Evolutionary conservation across 1,140 invertebrate genomes (phyloP).

Genomic region (Zaprionus camerounensis): DNA sequence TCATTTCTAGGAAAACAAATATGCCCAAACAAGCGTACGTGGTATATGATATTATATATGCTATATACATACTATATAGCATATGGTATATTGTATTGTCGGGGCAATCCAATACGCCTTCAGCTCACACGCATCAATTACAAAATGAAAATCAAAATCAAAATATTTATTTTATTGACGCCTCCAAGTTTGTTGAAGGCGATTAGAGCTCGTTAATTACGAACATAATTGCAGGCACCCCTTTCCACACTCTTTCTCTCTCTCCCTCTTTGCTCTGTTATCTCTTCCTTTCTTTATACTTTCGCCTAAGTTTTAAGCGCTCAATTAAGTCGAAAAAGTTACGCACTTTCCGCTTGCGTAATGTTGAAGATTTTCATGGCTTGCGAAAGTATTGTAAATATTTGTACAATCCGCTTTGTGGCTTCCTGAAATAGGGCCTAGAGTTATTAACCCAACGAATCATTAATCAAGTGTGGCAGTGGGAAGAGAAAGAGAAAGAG

Average conservation of each 20-base stretch:
- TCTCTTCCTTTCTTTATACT: conserved; percentile 23
- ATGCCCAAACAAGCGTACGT: conserved; percentile 18
- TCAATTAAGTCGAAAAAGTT: conserved; percentile 68
- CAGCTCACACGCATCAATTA: conserved; percentile 42
- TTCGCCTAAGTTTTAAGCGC: conserved; percentile 47
- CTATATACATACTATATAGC: neutral
- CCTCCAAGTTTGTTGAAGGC: conserved; percentile 28
- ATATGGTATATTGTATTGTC: conserved; percentile 21
- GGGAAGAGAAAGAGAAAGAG: neutral
- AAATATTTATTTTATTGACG: conserved; percentile 48
- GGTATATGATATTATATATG: conserved; percentile 1
- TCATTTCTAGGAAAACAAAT: conserved; percentile 51
- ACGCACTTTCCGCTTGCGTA: conserved; percentile 73
- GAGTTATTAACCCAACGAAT: conserved; percentile 49
- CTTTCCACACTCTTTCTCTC: conserved; percentile 25
- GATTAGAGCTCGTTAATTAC: conserved; percentile 48
- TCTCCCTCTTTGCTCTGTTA: neutral
- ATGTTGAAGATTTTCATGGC: conserved; percentile 66
- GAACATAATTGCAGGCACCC: conserved; percentile 59
- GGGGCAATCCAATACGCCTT: neutral
- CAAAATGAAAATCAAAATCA: conserved; percentile 51
- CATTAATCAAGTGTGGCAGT: conserved; percentile 67
- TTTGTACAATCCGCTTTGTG: conserved; percentile 51
- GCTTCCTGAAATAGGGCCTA: conserved; percentile 61
- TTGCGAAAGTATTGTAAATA: conserved; percentile 72